Evolutionary conservation across 1,140 invertebrate genomes (phyloP).

Genomic region (Marisa cornuarietis): DNA sequence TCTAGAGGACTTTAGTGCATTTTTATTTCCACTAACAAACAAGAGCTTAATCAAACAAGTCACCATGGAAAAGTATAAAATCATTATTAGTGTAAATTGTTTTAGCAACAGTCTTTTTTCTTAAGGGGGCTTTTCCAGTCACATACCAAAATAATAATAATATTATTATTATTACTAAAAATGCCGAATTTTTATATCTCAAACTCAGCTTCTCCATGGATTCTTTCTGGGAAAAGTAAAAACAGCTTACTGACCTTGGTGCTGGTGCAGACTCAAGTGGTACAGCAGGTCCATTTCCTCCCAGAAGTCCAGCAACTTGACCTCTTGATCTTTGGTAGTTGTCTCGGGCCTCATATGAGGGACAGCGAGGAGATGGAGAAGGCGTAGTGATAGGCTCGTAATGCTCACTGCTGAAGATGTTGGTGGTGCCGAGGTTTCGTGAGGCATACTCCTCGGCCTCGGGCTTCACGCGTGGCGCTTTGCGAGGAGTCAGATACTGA

Average conservation of each 20-base stretch:
- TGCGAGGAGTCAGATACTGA: conserved; percentile 38
- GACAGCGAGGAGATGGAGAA: conserved; percentile 48
- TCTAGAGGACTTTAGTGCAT: too few relatives aligned
- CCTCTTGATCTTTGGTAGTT: conserved; percentile 53
- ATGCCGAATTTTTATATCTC: too few relatives aligned
- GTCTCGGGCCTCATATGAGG: conserved; percentile 37
- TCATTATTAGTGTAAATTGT: too few relatives aligned
- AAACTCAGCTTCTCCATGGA: too few relatives aligned
- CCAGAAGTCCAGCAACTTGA: conserved; percentile 46
- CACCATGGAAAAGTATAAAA: too few relatives aligned
- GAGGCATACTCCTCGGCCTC: conserved; percentile 46
- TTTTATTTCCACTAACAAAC: too few relatives aligned
- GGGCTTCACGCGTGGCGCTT: conserved; percentile 46
- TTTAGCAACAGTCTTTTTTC: too few relatives aligned
- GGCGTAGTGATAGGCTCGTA: conserved; percentile 30
- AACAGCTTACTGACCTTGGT: conserved; percentile 14
- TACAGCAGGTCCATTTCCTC: conserved; percentile 42
- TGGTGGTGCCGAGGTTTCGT: conserved; percentile 46
- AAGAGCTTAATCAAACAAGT: too few relatives aligned
- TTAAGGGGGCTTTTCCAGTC: too few relatives aligned
- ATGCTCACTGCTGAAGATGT: conserved; percentile 39
- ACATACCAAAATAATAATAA: too few relatives aligned
- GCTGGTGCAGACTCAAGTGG: conserved; percentile 38
- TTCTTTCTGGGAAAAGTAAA: too few relatives aligned
- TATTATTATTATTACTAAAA: too few relatives aligned